Base-by-base conservation (phyloP, 1,140 invertebrate species). In the Anthonomus grandis region DNA sequence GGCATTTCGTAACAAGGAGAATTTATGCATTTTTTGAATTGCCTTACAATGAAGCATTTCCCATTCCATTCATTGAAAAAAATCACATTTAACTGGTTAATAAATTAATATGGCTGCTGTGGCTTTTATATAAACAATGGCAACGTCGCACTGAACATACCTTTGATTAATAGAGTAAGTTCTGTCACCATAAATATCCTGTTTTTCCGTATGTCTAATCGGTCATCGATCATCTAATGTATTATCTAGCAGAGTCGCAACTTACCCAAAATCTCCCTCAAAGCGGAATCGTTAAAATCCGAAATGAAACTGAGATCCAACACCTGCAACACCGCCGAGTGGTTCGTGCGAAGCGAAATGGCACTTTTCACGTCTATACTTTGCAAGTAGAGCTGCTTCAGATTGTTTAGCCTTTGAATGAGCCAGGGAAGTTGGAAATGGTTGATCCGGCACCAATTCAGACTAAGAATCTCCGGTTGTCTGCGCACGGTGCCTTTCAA, bases 341-440 rank as follows among this genome's bases (percentile, higher is more conserved):
- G 83, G 60, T 89, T 90, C 3, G 89, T 90, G 57, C 89, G 83
- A 19, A 97, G 76, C 0, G 90, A 91, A 13, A 87, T 80, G 10
- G 93, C 84, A 4, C 87, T 84, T 37, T 87, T 82, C 67, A 90
- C 91, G 1, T 85, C 83, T 50, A 89, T 88, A 22, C 91, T 92
- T 39, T 87, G 85, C 15, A 97, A 73, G 2, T 86, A 88, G 6
- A 97, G 77, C 41, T 84, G 82, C 57, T 87, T 85, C 3, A 96
- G 76, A 5, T 89, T 87, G 0, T 92, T 91, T 27, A 97, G 75
- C 37, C 93, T 80, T 3, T 84, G 83, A 5, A 96, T 78, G 0
- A 97, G 74, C 94, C 95, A 97, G 1, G 83, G 80, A 10, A 97
- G 75, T 69, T 97, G 93, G 41, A 87, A 79, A 57, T 91, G 85